Evolutionary conservation across 2,113 vertebrate species (phyloP).

Genomic region (Tetrao urogallus): DNA sequence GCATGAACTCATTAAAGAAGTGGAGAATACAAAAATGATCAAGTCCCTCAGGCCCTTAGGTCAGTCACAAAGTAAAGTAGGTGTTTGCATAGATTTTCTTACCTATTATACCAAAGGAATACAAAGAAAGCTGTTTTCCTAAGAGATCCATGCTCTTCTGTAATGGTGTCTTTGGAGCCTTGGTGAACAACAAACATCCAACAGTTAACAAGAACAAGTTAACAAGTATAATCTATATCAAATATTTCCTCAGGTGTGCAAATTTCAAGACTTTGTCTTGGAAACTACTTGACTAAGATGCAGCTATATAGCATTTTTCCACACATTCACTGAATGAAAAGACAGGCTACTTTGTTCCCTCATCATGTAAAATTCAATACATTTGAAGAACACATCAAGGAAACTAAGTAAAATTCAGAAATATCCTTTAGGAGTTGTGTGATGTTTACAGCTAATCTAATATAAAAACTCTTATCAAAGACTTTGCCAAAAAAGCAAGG

Average conservation of each 20-base stretch:
- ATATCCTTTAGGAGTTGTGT: background rate
- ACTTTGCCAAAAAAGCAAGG: background rate
- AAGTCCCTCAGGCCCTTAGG: background rate
- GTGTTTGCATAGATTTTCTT: conserved; percentile 55
- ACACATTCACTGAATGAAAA: background rate
- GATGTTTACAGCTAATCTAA: background rate
- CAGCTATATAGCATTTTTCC: background rate
- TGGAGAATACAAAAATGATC: background rate
- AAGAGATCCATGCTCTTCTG: conserved; percentile 99
- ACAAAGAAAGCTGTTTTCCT: conserved; percentile 97
- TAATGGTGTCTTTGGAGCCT: conserved; percentile 96
- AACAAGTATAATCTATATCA: background rate
- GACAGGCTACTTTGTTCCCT: background rate
- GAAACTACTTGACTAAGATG: background rate
- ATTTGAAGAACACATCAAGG: background rate
- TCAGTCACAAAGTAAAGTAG: background rate
- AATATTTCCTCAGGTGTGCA: background rate
- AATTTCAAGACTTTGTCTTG: background rate
- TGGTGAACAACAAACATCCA: conserved; percentile 36
- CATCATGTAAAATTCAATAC: background rate
- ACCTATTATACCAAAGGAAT: conserved; percentile 98
- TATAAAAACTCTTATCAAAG: background rate
- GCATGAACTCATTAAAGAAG: background rate
- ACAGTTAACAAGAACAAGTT: background rate
- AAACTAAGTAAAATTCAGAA: background rate